Evolutionary conservation across 2,113 vertebrate species (phyloP).

Genomic region (Catharus minimus): DNA sequence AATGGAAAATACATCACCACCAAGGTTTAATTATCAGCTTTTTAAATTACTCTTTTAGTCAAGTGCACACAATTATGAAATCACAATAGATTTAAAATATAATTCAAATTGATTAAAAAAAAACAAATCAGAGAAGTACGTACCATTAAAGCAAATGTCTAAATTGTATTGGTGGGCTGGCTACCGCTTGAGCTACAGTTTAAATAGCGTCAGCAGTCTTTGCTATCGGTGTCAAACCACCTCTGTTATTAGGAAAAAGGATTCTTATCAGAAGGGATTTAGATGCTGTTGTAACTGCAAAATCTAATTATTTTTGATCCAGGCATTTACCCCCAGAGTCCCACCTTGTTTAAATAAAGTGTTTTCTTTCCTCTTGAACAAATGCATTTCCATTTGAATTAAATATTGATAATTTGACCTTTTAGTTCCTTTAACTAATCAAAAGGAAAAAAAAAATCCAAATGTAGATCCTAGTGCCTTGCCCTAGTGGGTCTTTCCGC

Average conservation of each 20-base stretch:
- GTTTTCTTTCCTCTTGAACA: slow-evolving; percentile 75
- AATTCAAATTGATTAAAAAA: slow-evolving; percentile 44
- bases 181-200: neutral
- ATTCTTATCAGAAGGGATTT: slow-evolving; percentile 62
- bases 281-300: slow-evolving; percentile 58
- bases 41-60: slow-evolving; percentile 45
- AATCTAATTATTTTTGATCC: slow-evolving; percentile 74
- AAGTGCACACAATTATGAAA: slow-evolving; percentile 55
- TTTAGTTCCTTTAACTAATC: slow-evolving; percentile 84
- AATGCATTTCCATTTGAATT: slow-evolving; percentile 80
- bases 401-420: slow-evolving; percentile 91
- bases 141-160: slow-evolving; percentile 36
- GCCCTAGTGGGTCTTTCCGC: slow-evolving; percentile 82
- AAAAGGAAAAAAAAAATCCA: slow-evolving; percentile 80
- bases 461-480: slow-evolving; percentile 76
- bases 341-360: slow-evolving; percentile 74
- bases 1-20: slow-evolving; percentile 52
- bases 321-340: slow-evolving; percentile 60
- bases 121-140: neutral
- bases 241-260: slow-evolving; percentile 64
- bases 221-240: slow-evolving; percentile 46
- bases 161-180: slow-evolving; percentile 3
- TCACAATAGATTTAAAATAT: slow-evolving; percentile 57
- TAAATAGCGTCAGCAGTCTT: neutral
- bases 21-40: slow-evolving; percentile 56